These are phyloP conservation scores for Hesperia comma DNA, from an alignment of 2,888 invertebrate genomes.

Conservation along the genomic window DNA sequence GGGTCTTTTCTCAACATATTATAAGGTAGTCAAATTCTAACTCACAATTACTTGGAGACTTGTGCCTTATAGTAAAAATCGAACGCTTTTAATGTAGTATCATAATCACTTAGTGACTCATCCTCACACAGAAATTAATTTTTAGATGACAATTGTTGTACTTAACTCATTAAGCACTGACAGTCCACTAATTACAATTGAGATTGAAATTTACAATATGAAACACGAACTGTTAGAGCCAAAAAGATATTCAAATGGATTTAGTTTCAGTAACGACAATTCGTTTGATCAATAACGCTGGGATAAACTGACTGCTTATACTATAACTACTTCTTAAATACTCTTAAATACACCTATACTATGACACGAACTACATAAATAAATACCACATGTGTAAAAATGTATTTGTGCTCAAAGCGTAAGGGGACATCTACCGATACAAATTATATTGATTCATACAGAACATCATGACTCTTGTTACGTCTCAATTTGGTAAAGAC, in stretches of 20 bases:
- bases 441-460: conserved; percentile 30
- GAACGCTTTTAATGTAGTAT: no score
- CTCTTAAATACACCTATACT: conserved; percentile 62
- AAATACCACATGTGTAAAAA: conserved; percentile 54
- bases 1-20: no score
- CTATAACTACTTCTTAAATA: conserved; percentile 57
- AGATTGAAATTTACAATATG: neutral
- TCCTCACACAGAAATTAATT: neutral
- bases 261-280: neutral
- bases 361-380: conserved; percentile 60
- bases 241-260: conserved; percentile 1
- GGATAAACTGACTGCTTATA: conserved; percentile 55
- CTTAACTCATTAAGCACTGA: neutral
- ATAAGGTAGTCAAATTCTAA: no score
- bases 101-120: neutral
- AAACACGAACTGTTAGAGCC: conserved; percentile 9
- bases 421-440: conserved; percentile 27
- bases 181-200: neutral
- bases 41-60: no score
- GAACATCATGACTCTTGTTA: conserved; percentile 8
- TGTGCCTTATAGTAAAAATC: no score
- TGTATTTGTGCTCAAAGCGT: conserved; percentile 60
- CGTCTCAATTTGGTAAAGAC: conserved; percentile 6
- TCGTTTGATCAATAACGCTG: conserved; percentile 31
- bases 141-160: conserved; percentile 14